phyloP scores from a whole-genome alignment of 2,797 vertebrate species.

The Halcyon badia region DNA sequence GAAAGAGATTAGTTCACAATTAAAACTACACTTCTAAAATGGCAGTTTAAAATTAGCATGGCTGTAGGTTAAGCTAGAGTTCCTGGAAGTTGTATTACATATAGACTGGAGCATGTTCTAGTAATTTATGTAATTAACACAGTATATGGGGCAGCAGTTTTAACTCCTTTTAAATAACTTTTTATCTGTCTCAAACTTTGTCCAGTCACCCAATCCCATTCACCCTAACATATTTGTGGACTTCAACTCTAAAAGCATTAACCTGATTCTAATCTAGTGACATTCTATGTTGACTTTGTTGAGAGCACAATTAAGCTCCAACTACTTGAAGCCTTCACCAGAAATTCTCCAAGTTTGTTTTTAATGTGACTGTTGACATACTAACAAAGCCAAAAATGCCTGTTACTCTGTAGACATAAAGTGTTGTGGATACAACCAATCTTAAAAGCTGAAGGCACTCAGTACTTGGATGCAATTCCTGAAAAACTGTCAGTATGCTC shows the following conservation, averaged over 20 bases:
- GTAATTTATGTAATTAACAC: neutral
- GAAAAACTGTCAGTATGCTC: slow-evolving; percentile 7
- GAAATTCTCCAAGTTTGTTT: neutral
- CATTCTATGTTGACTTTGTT: neutral
- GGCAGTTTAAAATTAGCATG: neutral
- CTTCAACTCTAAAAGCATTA: neutral
- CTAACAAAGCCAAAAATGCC: neutral
- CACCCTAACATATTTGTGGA: neutral
- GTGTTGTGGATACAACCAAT: neutral
- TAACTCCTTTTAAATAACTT: too few species aligned
- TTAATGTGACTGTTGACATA: neutral
- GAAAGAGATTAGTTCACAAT: neutral
- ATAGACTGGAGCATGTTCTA: neutral
- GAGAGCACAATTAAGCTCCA: neutral
- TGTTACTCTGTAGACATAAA: neutral
- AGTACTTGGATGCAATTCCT: neutral
- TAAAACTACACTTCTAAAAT: neutral
- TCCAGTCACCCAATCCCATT: neutral
- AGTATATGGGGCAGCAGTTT: neutral
- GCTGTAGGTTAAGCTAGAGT: neutral
- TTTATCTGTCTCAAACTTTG: neutral
- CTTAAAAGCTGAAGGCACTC: neutral
- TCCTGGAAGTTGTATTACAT: neutral
- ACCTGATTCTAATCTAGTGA: neutral
- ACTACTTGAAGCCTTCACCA: neutral